Percentiles rank a stretch among this genome's conserved stretches.
Evolutionary conservation across 2,113 vertebrate species (phyloP).

Genomic region (Orientallactaga bullata): DNA sequence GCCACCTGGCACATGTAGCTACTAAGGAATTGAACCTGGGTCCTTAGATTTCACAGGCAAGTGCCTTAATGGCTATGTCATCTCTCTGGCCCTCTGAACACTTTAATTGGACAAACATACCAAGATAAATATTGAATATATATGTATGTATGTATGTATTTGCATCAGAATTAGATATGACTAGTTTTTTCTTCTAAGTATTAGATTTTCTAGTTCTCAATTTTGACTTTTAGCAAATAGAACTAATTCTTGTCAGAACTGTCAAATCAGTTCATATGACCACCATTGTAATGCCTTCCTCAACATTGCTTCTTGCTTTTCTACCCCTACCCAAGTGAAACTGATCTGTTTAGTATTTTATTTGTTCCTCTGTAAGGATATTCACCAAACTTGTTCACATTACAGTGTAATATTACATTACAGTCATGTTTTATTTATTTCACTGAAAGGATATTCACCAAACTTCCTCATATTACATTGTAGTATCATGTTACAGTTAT

Average conservation of each 20-base stretch:
- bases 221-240: not conserved
- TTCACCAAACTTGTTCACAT: not conserved
- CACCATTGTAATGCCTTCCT: not conserved
- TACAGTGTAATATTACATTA: too few species aligned
- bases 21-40: too few species aligned
- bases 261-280: not conserved
- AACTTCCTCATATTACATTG: not conserved
- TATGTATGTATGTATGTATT: not conserved
- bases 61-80: too few species aligned
- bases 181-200: constrained; percentile 22
- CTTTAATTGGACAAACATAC: not conserved
- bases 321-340: not conserved
- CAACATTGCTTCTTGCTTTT: not conserved
- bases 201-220: not conserved
- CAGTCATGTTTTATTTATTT: not conserved
- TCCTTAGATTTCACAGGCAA: too few species aligned
- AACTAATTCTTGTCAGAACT: constrained; percentile 22
- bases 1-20: too few species aligned
- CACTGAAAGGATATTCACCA: not conserved
- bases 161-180: not conserved
- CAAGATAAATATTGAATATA: constrained; percentile 25
- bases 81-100: too few species aligned
- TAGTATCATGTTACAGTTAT: too few species aligned
- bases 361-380: not conserved
- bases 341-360: not conserved